These are phyloP conservation scores for Vesta saturnalis DNA, from an alignment of 2,888 invertebrate genomes.

Conservation along the genomic window DNA sequence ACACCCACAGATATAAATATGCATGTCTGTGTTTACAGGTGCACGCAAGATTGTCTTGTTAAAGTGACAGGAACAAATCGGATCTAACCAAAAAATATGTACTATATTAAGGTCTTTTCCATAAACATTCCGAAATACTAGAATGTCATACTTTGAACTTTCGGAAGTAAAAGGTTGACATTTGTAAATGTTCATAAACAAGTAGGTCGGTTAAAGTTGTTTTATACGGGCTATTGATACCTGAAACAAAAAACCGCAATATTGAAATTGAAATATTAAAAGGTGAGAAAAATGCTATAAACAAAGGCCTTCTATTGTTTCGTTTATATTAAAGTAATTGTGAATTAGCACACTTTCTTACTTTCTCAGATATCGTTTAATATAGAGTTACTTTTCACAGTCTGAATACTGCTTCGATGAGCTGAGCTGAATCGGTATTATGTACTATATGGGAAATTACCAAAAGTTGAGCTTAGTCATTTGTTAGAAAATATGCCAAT, in stretches of 20 bases:
- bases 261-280: background rate
- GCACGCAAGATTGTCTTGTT: constrained; percentile 27
- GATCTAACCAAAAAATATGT: background rate
- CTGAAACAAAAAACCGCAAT: constrained; percentile 9
- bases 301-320: no score
- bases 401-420: no score
- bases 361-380: no score
- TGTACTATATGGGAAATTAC: no score
- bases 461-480: no score
- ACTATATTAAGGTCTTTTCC: no score
- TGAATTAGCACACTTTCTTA: no score
- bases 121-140: background rate
- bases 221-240: background rate
- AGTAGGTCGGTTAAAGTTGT: background rate
- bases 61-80: constrained; percentile 21
- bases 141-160: constrained; percentile 14
- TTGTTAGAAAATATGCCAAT: no score
- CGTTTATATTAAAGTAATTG: no score
- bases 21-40: constrained; percentile 25
- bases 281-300: background rate
- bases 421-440: no score
- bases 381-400: no score
- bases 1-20: constrained; percentile 12
- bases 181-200: constrained; percentile 5
- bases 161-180: background rate